Evolutionary conservation across 2,888 invertebrate species (phyloP), one percentile per base, ranked within the genome.

Genomic region (Candidula unifasciata): DNA sequence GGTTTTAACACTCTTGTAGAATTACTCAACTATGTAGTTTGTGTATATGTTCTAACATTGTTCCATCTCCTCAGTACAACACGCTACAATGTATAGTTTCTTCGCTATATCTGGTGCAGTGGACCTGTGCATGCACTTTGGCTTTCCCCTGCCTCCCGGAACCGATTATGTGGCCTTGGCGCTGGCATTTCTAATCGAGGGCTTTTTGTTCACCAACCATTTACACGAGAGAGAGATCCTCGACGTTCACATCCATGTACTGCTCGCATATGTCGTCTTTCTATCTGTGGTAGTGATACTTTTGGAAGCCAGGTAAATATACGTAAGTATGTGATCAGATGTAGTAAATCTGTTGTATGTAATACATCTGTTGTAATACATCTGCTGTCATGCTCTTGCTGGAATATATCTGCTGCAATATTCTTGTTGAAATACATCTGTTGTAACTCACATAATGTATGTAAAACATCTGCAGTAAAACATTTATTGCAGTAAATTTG

Each of bases 51-150:
- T 44, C 8, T 44, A 44, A 13, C 21, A 13, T 69, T 24, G 5
- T 33, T 35, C 68, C 3, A 37, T 52, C n/a, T 83, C 64, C 71
- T 94, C 94, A 89, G 94, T 92, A 30, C 95, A 95, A 87, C 95
- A 95, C 89, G 93, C 94, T 73, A 94, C 94, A 33, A 95, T 95
- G 94, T 95, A 94, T 89, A 93, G 94, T 90, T 94, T 94, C 90
- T 95, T 95, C 89, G 94, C 93, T n/a, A 84, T 94, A 44, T 92
- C 92, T 77, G 94, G 94, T 10, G 88, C 94, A 1, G 86, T 94
- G 16, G 94, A 94, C 86, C 86, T 94, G 6, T 88, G 94, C 13
- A 85, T 92, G 16, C 90, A 93, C 87, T 93, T 91, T 84, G 91
- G 89, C 85, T 88, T 88, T 27, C 89, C 91, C 13, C 82, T 94